These are phyloP conservation scores for Dolichoris vasculosae DNA, from an alignment of 1,140 invertebrate species.

Conservation along the genomic window DNA sequence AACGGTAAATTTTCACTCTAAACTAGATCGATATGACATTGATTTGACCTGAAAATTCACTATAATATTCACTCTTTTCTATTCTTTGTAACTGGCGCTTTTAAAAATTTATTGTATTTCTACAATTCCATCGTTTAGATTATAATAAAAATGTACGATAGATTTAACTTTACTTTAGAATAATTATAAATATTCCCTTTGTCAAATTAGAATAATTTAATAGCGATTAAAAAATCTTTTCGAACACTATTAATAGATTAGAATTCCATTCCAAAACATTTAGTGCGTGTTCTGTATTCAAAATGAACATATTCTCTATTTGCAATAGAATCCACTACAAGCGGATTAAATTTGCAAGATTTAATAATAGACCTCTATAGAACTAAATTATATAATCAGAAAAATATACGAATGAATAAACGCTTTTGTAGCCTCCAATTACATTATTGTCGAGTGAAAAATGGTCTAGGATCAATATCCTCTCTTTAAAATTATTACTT, in stretches of 20 bases:
- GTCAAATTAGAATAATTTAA: neutral
- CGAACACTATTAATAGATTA: neutral
- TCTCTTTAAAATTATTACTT: neutral
- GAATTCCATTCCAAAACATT: slow-evolving; percentile 12
- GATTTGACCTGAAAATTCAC: neutral
- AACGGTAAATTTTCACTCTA: neutral
- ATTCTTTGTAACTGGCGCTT: neutral
- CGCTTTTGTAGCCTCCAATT: neutral
- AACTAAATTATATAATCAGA: neutral
- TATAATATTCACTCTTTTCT: neutral
- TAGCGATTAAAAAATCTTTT: slow-evolving; percentile 7
- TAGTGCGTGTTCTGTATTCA: neutral
- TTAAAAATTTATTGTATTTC: too few relatives aligned
- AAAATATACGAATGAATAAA: neutral
- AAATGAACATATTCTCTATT: neutral
- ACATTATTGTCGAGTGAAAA: neutral
- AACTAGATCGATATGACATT: neutral
- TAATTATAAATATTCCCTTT: neutral
- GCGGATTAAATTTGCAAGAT: neutral
- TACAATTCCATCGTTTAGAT: too few relatives aligned
- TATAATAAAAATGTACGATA: neutral
- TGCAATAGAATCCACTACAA: neutral
- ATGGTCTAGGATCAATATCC: neutral
- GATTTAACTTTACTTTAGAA: neutral
- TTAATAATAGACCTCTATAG: neutral